Base-by-base conservation (phyloP, 2,797 vertebrate species). In the Acrocephalus scirpaceus region DNA sequence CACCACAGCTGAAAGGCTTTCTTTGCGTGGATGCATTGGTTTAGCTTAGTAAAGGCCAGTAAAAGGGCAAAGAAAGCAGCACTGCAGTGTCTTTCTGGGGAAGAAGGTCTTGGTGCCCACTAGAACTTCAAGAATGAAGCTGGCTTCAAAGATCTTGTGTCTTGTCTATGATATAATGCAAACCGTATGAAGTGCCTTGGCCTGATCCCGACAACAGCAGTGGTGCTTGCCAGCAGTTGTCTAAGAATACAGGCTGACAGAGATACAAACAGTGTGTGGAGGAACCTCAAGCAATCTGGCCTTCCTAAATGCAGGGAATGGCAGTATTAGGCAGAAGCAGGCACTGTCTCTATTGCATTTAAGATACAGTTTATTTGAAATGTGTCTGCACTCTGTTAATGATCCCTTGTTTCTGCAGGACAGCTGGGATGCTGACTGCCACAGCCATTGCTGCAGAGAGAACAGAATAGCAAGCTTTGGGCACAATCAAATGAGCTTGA, bases 241-340 rank as follows among this genome's bases (percentile, higher is more conserved):
- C 69, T 61, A 79, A 67, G 86, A 76, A 80, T 4, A 67, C 57
- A 67, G 57, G n/a, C 34, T 89, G 90, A 78, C 84, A 90, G 40
- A 88, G 44, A 44, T 20, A 90, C 47, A 71, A 69, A 80, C 30
- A 34, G 45, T 1, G 5, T 50, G 56, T 74, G 76, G 30, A 91
- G 69, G 30, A 92, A 64, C 72, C 84, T 83, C 60, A 64, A 90
- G 91, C 79, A 86, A 93, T 72, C 38, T 48, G 70, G 30, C 70
- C 83, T 88, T 83, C 69, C 79, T 67, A 77, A 91, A 74, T 3
- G 6, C 29, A 17, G 78, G 57, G 53, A 88, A 87, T 6, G 34
- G 53, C 16, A 67, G 19, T 20, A 57, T 34, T 47, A 61, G 25
- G 50, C 47, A 96, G 51, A 77, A 90, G 47, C 36, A 74, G 75